A percentile compares a stretch with the other conserved stretches of the same genome.
phyloP scores from a whole-genome alignment of 2,113 vertebrate genomes.

The Meles meles region DNA sequence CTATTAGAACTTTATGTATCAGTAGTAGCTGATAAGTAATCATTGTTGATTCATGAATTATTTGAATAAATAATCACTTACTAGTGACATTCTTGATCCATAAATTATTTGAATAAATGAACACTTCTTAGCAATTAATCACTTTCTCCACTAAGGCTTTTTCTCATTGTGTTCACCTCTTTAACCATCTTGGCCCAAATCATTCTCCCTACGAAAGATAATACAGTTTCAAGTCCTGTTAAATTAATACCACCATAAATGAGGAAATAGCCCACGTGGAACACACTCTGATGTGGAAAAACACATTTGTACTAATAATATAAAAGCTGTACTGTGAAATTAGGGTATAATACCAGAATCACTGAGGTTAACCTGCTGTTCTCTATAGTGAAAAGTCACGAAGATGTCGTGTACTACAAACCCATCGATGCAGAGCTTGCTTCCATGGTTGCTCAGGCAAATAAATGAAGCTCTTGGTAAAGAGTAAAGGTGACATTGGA shows the following conservation, averaged over 20 bases:
- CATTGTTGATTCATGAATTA: constrained; percentile 24
- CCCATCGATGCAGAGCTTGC: neutral
- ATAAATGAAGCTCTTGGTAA: neutral
- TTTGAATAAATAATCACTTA: neutral
- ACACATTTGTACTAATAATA: constrained; percentile 34
- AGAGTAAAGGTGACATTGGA: constrained; percentile 25
- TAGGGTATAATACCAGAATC: neutral
- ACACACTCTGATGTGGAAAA: constrained; percentile 59
- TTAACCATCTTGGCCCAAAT: constrained; percentile 12
- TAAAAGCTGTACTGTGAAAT: constrained; percentile 46
- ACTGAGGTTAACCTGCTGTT: neutral
- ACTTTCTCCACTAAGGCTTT: neutral
- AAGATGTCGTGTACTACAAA: neutral
- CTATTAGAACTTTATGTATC: constrained; percentile 10
- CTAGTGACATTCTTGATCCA: neutral
- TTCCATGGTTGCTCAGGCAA: constrained; percentile 22
- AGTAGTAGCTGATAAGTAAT: neutral
- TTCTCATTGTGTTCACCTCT: neutral
- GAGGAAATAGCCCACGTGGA: neutral
- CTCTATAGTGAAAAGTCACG: neutral
- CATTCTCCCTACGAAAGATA: constrained; percentile 41
- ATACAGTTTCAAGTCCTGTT: constrained; percentile 61
- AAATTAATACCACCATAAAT: constrained; percentile 55
- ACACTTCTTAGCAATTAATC: constrained; percentile 34
- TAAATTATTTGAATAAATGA: constrained; percentile 47